phyloP scores from a whole-genome alignment of 2,113 vertebrate genomes.

The Xyliphius kryptos region DNA sequence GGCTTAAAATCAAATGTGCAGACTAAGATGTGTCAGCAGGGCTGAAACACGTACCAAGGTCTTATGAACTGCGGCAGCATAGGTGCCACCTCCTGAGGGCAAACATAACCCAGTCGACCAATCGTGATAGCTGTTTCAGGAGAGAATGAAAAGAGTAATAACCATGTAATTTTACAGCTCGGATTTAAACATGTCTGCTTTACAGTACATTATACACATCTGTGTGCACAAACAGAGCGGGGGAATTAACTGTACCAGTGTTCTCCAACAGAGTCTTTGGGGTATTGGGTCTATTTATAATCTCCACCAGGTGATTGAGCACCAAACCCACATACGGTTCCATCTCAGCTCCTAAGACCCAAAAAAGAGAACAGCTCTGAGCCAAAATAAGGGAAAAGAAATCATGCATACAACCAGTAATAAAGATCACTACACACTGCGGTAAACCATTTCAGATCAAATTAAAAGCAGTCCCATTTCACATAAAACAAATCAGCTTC shows the following conservation, averaged over 20 bases:
- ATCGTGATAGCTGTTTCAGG: constrained; percentile 80
- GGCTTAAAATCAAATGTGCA: not conserved
- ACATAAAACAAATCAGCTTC: too few relatives aligned
- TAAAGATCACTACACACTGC: too few relatives aligned
- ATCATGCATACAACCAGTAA: too few relatives aligned
- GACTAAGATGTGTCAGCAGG: not conserved
- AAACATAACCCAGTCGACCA: constrained; percentile 88
- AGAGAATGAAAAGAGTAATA: not conserved
- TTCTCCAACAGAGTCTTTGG: constrained; percentile 93
- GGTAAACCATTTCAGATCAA: too few relatives aligned
- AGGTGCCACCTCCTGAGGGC: constrained; percentile 89
- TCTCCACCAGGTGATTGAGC: constrained; percentile 85
- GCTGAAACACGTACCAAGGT: constrained; percentile 76
- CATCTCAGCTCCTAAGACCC: constrained; percentile 81
- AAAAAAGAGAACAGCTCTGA: too few relatives aligned
- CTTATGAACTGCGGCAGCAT: constrained; percentile 91
- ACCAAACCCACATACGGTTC: constrained; percentile 90
- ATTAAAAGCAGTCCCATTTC: too few relatives aligned
- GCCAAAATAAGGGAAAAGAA: too few relatives aligned
- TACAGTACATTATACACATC: too few relatives aligned
- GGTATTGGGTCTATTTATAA: constrained; percentile 91
- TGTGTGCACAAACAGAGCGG: too few relatives aligned
- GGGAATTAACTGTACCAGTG: constrained; percentile 66
- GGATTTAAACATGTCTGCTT: too few relatives aligned
- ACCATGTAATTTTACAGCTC: too few relatives aligned